These are phyloP conservation scores for Xiphophorus birchmanni DNA, from an alignment of 2,797 vertebrate species.

Conservation along the genomic window DNA sequence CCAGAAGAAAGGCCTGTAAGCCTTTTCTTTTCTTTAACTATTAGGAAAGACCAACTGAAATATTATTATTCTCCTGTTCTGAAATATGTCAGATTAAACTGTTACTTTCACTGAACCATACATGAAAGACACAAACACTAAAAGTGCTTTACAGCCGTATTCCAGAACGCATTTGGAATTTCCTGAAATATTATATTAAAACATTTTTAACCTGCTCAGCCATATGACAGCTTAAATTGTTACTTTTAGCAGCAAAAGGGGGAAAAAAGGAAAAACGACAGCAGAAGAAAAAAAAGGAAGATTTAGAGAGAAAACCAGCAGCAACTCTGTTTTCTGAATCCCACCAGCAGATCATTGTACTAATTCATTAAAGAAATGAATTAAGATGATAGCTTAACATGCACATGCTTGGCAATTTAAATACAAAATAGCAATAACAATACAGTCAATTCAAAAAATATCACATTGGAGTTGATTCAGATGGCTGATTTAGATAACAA, in stretches of 20 bases:
- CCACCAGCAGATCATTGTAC: conserved; percentile 21
- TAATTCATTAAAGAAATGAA: conserved; percentile 3
- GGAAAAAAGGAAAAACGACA: not conserved
- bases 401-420: not conserved
- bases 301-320: conserved; percentile 35
- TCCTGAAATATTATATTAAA: conserved; percentile 69
- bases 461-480: not conserved
- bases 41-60: conserved; percentile 67
- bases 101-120: conserved; percentile 62
- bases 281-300: conserved; percentile 38
- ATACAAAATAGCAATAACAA: not conserved
- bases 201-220: conserved; percentile 66
- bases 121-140: conserved; percentile 68
- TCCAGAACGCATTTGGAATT: conserved; percentile 49
- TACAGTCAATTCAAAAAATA: not conserved
- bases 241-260: conserved; percentile 45
- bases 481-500: not conserved
- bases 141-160: conserved; percentile 53
- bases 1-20: conserved; percentile 56
- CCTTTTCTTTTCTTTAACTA: conserved; percentile 65
- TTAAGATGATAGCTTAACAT: conserved; percentile 18
- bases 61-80: conserved; percentile 72
- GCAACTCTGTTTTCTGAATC: conserved; percentile 31
- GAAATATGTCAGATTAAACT: conserved; percentile 76
- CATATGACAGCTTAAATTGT: conserved; percentile 70